Evolutionary conservation across 1,140 invertebrate genomes (phyloP).

Genomic region (Rhyacophila brunnea): DNA sequence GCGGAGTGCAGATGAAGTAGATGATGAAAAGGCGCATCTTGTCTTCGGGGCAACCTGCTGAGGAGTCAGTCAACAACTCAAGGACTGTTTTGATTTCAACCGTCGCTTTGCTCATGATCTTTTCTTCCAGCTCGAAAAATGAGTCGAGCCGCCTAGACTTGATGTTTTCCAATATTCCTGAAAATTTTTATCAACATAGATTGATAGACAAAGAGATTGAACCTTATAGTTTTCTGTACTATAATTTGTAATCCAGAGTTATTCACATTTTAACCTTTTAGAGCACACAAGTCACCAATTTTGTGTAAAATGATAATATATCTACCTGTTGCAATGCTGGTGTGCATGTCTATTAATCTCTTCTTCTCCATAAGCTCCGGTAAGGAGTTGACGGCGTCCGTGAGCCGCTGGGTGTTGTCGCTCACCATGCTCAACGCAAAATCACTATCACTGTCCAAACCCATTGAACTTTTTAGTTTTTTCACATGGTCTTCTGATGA

Average conservation of each 20-base stretch:
- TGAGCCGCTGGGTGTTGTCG: slow-evolving; percentile 92
- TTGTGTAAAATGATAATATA: slow-evolving; percentile 43
- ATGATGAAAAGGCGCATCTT: slow-evolving; percentile 95
- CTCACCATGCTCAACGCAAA: slow-evolving; percentile 78
- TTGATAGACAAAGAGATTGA: no score
- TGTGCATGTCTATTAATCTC: slow-evolving; percentile 97
- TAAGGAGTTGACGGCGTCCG: slow-evolving; percentile 91
- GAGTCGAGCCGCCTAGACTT: slow-evolving; percentile 91
- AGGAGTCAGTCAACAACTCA: slow-evolving; percentile 81
- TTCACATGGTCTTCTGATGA: slow-evolving; percentile 96
- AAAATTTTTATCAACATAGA: no score
- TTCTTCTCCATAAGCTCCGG: slow-evolving; percentile 97
- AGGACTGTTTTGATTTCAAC: slow-evolving; percentile 73
- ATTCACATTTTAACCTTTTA: no score
- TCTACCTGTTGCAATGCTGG: slow-evolving; percentile 88
- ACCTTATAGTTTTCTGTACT: no score
- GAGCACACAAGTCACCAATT: no score
- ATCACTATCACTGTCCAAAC: slow-evolving; percentile 76
- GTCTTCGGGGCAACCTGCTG: slow-evolving; percentile 85
- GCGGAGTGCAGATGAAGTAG: slow-evolving; percentile 82
- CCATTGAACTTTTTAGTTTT: slow-evolving; percentile 90
- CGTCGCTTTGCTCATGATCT: slow-evolving; percentile 83
- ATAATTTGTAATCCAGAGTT: no score
- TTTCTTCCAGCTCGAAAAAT: slow-evolving; percentile 97
- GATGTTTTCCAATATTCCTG: slow-evolving; percentile 85